Evolutionary conservation across 2,113 vertebrate genomes (phyloP), one percentile per base, ranked within the genome.

Genomic region (Cheilinus undulatus): DNA sequence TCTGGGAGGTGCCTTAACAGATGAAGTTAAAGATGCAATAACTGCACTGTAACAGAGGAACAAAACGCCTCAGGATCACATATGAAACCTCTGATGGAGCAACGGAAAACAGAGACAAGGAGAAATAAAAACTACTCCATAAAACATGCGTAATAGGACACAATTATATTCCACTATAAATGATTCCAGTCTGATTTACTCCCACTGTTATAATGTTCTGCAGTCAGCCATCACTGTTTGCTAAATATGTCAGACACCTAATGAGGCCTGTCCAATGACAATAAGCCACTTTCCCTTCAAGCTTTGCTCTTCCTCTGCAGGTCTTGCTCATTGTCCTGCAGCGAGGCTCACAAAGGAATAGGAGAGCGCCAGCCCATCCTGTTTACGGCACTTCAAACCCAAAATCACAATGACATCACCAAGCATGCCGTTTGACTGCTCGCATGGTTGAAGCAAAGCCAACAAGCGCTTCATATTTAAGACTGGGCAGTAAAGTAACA

Each of bases 321-420:
- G 75, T 67, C 66, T 50, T 69, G 61, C 75, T 84, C 80, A 84
- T 89, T 91, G 88, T 91, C 76, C 77, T 28, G 56, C 17, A 67
- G 59, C 6, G 22, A 61, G 42, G 48, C 53, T 74, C 73, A 67
- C 66, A 28, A 61, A 51, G 73, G 78, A 80, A 72, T 57, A 69
- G 81, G 26, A 88, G 73, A 74, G 79, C 24, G 74, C 65, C 80
- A 76, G 32, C 80, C 85, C 88, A 73, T 93, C 92, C 92, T 93
- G 91, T 93, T 93, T 89, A 89, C 82, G 4, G 17, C 62, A 78
- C 84, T 85, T 83, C 86, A 76, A 70, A 88, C 61, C 34, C 68
- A 17, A 48, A 60, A 69, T 81, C 68, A 84, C 78, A 84, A 82
- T 82, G 75, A 46, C 65, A 19, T 51, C 23, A 56, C 22, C 62